phyloP scores from a whole-genome alignment of 2,888 invertebrate genomes.

The Sabatieria punctata region DNA sequence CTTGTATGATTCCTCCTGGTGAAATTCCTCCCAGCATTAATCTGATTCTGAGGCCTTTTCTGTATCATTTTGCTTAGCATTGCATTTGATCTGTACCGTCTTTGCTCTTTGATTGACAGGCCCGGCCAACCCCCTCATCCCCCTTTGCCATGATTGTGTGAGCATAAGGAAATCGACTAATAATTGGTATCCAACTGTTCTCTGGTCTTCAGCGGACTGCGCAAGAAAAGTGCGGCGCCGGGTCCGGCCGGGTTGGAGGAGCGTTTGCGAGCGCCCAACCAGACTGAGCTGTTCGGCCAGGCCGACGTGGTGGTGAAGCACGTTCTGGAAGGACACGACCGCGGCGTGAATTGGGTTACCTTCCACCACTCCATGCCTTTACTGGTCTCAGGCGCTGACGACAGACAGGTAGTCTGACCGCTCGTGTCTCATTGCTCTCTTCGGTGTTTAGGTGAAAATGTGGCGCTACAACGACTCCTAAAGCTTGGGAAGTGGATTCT shows the following conservation, averaged over 20 bases:
- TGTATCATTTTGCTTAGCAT: too few relatives aligned
- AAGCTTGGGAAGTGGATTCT: conserved; percentile 94
- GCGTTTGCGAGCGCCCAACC: conserved; percentile 52
- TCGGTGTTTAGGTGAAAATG: conserved; percentile 50
- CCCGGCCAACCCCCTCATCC: too few relatives aligned
- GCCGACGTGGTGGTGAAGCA: conserved; percentile 33
- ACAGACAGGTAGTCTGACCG: conserved; percentile 47
- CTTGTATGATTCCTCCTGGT: too few relatives aligned
- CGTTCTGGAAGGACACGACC: conserved; percentile 56
- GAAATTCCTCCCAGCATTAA: too few relatives aligned
- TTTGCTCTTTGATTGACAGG: too few relatives aligned
- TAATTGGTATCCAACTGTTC: too few relatives aligned
- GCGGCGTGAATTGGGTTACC: conserved; percentile 95
- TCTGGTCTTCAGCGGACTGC: too few relatives aligned
- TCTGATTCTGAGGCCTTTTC: too few relatives aligned
- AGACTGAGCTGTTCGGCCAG: conserved; percentile 80
- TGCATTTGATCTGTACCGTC: too few relatives aligned
- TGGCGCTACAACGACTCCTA: conserved; percentile 52
- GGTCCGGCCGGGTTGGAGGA: conserved; percentile 67
- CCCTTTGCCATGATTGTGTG: too few relatives aligned
- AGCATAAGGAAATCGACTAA: too few relatives aligned
- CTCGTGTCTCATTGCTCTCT: not conserved
- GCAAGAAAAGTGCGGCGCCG: conserved; percentile 94
- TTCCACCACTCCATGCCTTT: conserved; percentile 87
- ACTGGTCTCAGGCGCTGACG: conserved; percentile 95